These are phyloP conservation scores for Yponomeuta cagnagella DNA, from an alignment of 2,888 invertebrate species.

Conservation along the genomic window DNA sequence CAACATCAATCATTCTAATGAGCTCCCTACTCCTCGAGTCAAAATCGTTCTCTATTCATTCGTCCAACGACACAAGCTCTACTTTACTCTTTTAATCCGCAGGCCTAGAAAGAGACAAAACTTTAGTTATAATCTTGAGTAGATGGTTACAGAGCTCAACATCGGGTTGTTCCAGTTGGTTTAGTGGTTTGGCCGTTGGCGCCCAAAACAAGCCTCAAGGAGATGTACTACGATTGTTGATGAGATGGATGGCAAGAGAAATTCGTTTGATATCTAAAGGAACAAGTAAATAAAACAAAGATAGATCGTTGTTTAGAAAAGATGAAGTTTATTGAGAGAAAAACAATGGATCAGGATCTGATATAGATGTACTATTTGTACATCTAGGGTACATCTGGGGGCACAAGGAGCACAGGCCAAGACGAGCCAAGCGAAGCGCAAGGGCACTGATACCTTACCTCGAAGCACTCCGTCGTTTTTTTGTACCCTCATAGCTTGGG, in stretches of 20 bases:
- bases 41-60: neutral
- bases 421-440: too few species aligned
- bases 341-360: neutral
- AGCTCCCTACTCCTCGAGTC: constrained; percentile 29
- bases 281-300: neutral
- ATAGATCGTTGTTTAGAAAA: neutral
- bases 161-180: neutral
- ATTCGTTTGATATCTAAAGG: neutral
- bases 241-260: constrained; percentile 1
- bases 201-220: neutral
- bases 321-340: neutral
- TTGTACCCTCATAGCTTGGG: too few species aligned
- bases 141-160: neutral
- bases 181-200: constrained; percentile 9
- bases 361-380: too few species aligned
- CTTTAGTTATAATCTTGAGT: neutral
- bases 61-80: neutral
- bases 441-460: too few species aligned
- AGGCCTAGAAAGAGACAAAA: neutral
- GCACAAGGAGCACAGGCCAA: too few species aligned
- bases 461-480: too few species aligned
- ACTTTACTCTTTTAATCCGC: neutral
- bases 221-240: constrained; percentile 3
- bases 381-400: too few species aligned
- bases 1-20: constrained; percentile 73